Evolutionary conservation across 1,140 invertebrate species (phyloP), one percentile per base, ranked within the genome.

Genomic region (Rhagoletis pomonella): DNA sequence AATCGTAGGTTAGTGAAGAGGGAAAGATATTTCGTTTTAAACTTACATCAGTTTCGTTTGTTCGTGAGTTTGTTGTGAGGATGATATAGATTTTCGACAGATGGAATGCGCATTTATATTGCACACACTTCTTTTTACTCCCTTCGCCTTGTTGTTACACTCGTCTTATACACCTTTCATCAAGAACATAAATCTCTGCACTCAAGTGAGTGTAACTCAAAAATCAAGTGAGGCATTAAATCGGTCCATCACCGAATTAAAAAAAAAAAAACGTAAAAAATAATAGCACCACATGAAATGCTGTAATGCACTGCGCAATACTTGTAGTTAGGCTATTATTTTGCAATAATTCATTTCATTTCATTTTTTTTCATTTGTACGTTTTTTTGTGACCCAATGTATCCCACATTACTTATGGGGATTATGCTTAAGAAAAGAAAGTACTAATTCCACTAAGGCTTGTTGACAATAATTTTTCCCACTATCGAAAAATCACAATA

Each of bases 401-500:
- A 47, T 55, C 73, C 73, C 73, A 81, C 50, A 81, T 81, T 81
- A 81, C 47, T 58, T 81, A 55, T 55, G 73, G 42, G 73, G 44
- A 81, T 55, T 81, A 19, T 9, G 4, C 17, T 0, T 19, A 55
- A 19, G 47, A 55, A 58, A 29, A 19, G 17, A 10, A 55, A 58
- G 10, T 50, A 58, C 47, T 81, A 55, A 81, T 55, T 19, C 73
- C n/a, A 19, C 47, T 58, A 81, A 55, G 73, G 50, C 73, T 81
- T 58, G 73, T 81, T 81, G 47, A 81, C 73, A 81, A 81, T 55
- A 81, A 67, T 47, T 58, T 81, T 55, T 81, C 73, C 73, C 73
- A 81, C 73, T 81, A 55, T 47, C 3, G 19, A 81, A 44, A 81
- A 81, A 55, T 55, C 50, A 81, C 73, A 81, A 81, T 55, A 55